A percentile compares a stretch with the other conserved stretches of the same genome.
Conservation (phyloP, 2,888 invertebrate species). For the Teleiodes luculella region DNA sequence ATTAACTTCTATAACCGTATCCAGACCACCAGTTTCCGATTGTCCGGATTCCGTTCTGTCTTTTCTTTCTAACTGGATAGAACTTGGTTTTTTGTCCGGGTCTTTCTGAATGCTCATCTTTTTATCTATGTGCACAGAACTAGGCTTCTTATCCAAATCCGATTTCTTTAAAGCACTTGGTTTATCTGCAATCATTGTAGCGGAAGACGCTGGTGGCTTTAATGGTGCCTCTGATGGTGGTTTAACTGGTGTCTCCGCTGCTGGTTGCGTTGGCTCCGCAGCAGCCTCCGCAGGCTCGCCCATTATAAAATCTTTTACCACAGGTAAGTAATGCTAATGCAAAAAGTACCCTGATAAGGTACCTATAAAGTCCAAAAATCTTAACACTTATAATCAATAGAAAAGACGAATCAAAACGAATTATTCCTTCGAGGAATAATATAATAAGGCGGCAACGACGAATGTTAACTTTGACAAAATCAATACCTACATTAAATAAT, state of each 20-base stretch:
- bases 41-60: not conserved
- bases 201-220: not conserved
- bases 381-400: no score
- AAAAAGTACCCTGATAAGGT: no score
- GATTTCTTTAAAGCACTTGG: not conserved
- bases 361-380: no score
- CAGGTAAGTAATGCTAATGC: no score
- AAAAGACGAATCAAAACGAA: no score
- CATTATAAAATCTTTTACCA: no score
- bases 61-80: not conserved
- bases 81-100: not conserved
- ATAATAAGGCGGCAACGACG: not conserved
- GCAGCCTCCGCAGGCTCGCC: no score
- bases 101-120: not conserved
- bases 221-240: not conserved
- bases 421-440: no score
- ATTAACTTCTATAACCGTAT: constrained; percentile 63
- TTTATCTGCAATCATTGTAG: not conserved
- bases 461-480: not conserved
- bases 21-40: constrained; percentile 28
- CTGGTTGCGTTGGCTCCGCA: no score
- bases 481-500: no score
- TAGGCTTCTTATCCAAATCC: not conserved
- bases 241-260: not conserved
- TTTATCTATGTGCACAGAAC: not conserved